Conservation (phyloP, 2,888 invertebrate genomes). For the Andricus quercusramuli region DNA sequence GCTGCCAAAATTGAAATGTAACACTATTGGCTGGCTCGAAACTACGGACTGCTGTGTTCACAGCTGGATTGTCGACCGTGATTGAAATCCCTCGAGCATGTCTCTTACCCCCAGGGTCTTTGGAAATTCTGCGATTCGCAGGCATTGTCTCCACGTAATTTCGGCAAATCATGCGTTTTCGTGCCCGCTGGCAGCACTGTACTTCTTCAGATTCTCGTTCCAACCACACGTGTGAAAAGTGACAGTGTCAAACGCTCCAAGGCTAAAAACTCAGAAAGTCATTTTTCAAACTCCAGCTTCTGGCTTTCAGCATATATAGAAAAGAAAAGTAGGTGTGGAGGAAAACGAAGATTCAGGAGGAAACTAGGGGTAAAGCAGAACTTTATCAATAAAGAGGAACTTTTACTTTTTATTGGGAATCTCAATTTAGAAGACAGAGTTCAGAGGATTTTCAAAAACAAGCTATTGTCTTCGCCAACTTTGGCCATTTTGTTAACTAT, state of each 20-base stretch:
- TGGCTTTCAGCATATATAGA: background rate
- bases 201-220: background rate
- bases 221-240: background rate
- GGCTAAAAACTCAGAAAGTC: background rate
- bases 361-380: background rate
- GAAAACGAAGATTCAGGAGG: background rate
- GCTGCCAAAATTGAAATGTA: constrained; percentile 48
- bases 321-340: background rate
- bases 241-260: constrained; percentile 19
- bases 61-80: constrained; percentile 23
- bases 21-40: constrained; percentile 43
- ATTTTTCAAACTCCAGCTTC: background rate
- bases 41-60: constrained; percentile 10
- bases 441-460: background rate
- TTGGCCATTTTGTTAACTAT: no score
- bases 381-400: constrained; percentile 18
- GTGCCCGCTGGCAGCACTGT: background rate
- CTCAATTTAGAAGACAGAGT: background rate
- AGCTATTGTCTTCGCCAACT: background rate
- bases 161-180: constrained; percentile 27
- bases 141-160: constrained; percentile 21
- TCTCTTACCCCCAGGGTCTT: constrained; percentile 17
- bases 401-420: constrained; percentile 4
- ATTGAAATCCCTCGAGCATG: constrained; percentile 26
- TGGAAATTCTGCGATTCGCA: constrained; percentile 29